phyloP scores from a whole-genome alignment of 2,113 vertebrate species.

The Willisornis vidua region DNA sequence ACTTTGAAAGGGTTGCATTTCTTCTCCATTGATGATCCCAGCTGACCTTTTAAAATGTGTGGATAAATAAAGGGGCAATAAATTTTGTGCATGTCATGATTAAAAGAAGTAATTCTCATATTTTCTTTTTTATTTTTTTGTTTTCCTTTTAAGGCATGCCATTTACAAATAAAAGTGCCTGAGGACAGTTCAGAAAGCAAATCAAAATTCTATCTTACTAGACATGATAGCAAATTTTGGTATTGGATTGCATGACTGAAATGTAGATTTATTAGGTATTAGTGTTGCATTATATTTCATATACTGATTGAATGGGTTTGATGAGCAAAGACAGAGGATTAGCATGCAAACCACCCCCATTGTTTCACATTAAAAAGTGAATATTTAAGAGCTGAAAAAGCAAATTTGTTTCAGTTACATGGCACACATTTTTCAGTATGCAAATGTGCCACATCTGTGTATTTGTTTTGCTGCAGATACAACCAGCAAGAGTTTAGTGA shows the following conservation, averaged over 20 bases:
- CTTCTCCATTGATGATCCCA: constrained; percentile 28
- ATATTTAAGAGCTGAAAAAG: constrained; percentile 69
- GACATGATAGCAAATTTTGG: constrained; percentile 32
- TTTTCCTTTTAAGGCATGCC: constrained; percentile 33
- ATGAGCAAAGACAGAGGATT: constrained; percentile 55
- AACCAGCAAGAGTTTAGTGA: constrained; percentile 80
- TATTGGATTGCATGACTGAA: constrained; percentile 44
- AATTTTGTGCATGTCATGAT: constrained; percentile 63
- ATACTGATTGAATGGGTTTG: constrained; percentile 40
- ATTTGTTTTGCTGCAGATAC: constrained; percentile 81
- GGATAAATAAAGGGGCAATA: constrained; percentile 65
- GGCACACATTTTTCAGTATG: constrained; percentile 66
- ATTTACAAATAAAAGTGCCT: constrained; percentile 9
- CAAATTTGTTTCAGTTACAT: constrained; percentile 67
- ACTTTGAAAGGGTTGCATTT: constrained; percentile 57
- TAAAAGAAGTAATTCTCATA: constrained; percentile 39
- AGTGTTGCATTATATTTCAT: constrained; percentile 30
- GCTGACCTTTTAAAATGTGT: constrained; percentile 66
- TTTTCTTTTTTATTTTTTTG: constrained; percentile 48
- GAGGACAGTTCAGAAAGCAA: constrained; percentile 28
- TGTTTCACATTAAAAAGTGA: constrained; percentile 67
- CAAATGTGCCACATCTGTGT: constrained; percentile 81
- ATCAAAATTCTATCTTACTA: constrained; percentile 44
- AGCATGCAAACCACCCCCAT: constrained; percentile 52
- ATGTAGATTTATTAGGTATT: constrained; percentile 36